These are phyloP conservation scores for Platycheirus albimanus DNA, from an alignment of 2,888 invertebrate genomes.

Conservation along the genomic window DNA sequence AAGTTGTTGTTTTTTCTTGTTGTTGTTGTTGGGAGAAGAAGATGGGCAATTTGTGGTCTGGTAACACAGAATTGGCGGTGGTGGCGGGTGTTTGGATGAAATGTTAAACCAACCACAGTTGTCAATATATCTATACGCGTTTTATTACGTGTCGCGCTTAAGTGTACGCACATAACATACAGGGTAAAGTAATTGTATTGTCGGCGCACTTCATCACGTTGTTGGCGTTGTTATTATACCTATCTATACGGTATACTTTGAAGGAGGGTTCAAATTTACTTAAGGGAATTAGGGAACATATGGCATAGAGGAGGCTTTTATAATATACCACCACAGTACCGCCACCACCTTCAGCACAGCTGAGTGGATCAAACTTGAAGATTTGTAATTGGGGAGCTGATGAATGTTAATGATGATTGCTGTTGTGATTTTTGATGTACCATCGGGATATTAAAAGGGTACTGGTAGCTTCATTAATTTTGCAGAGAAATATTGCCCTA, in stretches of 20 bases:
- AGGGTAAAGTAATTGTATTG: slow-evolving; percentile 8
- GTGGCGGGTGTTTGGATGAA: neutral
- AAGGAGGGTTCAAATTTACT: slow-evolving; percentile 18
- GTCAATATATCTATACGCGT: slow-evolving; percentile 66
- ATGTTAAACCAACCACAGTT: slow-evolving; percentile 46
- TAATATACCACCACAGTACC: too few relatives aligned
- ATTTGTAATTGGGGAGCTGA: too few relatives aligned
- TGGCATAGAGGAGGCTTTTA: too few relatives aligned
- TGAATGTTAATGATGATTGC: too few relatives aligned
- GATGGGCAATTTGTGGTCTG: slow-evolving; percentile 11
- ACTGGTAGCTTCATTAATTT: too few relatives aligned
- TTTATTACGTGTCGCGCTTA: slow-evolving; percentile 68
- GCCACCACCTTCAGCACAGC: too few relatives aligned
- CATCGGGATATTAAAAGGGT: too few relatives aligned
- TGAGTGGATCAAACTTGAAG: too few relatives aligned
- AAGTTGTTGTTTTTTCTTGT: neutral
- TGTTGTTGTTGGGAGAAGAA: neutral
- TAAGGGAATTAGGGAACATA: slow-evolving; percentile 46
- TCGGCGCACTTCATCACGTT: slow-evolving; percentile 53
- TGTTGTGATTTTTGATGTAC: too few relatives aligned
- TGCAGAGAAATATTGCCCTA: too few relatives aligned
- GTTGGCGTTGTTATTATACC: slow-evolving; percentile 4
- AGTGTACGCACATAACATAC: slow-evolving; percentile 50
- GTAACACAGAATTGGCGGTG: slow-evolving; percentile 7
- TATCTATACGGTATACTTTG: too few relatives aligned